Evolutionary conservation across 2,113 vertebrate species (phyloP).

Genomic region (Montifringilla adamsi): DNA sequence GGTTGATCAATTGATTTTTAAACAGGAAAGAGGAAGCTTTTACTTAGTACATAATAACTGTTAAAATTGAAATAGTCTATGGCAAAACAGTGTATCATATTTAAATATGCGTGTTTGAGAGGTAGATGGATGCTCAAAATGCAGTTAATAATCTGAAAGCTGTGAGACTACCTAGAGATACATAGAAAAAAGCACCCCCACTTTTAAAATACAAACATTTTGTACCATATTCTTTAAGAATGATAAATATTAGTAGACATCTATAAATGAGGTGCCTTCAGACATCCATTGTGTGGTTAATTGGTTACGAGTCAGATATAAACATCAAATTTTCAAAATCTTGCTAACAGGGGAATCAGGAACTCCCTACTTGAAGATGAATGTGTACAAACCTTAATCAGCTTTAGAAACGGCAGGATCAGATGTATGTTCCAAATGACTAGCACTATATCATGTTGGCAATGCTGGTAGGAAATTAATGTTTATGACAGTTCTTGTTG

Average conservation of each 20-base stretch:
- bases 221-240: background rate
- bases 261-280: background rate
- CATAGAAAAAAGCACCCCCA: fast-evolving
- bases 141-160: background rate
- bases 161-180: background rate
- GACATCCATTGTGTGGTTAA: background rate
- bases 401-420: background rate
- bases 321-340: background rate
- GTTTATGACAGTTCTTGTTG: background rate
- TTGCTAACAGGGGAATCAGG: background rate
- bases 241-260: background rate
- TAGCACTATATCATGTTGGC: background rate
- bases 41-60: background rate
- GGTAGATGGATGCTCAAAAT: background rate
- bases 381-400: background rate
- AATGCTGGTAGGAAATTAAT: background rate
- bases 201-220: background rate
- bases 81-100: background rate
- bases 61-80: background rate
- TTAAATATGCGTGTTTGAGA: background rate
- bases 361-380: background rate
- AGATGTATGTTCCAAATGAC: background rate
- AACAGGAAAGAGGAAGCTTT: background rate
- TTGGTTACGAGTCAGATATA: background rate
- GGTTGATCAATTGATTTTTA: background rate